phyloP scores from a whole-genome alignment of 2,797 vertebrate genomes.

The Crossoptilon crossoptilon region DNA sequence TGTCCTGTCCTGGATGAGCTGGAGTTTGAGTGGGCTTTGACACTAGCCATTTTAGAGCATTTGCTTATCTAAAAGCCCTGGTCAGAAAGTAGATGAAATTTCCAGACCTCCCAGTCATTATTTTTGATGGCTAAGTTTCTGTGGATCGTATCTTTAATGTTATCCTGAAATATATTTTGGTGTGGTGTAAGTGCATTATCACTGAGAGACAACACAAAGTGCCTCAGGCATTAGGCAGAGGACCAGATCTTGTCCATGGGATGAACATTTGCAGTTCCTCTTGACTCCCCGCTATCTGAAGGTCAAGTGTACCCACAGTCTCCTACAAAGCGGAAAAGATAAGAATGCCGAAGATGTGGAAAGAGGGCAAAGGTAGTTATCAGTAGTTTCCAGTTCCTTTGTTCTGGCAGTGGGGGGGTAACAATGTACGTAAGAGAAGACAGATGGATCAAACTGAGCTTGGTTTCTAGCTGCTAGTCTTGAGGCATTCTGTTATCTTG shows the following conservation, averaged over 20 bases:
- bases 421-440: background rate
- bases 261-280: constrained; percentile 40
- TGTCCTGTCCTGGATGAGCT: background rate
- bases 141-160: constrained; percentile 18
- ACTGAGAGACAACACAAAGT: constrained; percentile 47
- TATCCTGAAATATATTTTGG: constrained; percentile 51
- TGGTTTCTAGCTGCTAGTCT: background rate
- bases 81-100: background rate
- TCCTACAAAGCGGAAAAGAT: background rate
- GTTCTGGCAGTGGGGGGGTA: background rate
- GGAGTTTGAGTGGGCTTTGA: background rate
- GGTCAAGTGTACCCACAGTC: background rate
- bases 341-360: constrained; percentile 19
- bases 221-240: constrained; percentile 49
- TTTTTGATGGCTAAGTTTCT: constrained; percentile 35
- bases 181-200: constrained; percentile 44
- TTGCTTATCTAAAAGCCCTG: background rate
- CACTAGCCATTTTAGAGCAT: background rate
- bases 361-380: constrained; percentile 21
- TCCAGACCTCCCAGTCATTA: background rate
- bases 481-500: background rate
- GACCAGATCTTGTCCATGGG: constrained; percentile 63
- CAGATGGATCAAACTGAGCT: background rate
- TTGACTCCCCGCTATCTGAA: constrained; percentile 61
- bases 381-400: constrained; percentile 13